These are phyloP conservation scores for Chrysochloris asiatica DNA, from an alignment of 2,113 vertebrate genomes.

Conservation along the genomic window DNA sequence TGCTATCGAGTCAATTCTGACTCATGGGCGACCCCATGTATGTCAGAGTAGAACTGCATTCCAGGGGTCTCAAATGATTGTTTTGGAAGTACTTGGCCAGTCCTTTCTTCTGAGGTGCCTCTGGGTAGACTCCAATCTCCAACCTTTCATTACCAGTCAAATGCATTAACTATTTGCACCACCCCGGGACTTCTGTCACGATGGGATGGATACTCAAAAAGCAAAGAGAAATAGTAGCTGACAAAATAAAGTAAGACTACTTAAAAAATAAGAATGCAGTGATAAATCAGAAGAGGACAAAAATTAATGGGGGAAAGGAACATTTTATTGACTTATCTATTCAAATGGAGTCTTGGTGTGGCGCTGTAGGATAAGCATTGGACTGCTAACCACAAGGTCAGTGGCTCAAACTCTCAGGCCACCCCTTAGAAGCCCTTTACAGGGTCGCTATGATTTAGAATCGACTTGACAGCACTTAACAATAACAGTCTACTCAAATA, in stretches of 20 bases:
- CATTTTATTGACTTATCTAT: conserved; percentile 41
- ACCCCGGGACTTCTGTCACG: neutral
- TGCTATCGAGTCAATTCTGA: neutral
- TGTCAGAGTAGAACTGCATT: neutral
- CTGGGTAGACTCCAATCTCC: neutral
- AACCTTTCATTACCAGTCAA: neutral
- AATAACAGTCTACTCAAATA: conserved; percentile 66
- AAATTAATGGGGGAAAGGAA: neutral
- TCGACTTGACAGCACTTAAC: no score
- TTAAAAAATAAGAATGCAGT: conserved; percentile 1
- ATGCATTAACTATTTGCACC: neutral
- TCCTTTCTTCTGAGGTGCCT: neutral
- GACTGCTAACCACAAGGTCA: no score
- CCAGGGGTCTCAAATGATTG: neutral
- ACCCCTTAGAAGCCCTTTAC: no score
- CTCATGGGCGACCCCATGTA: neutral
- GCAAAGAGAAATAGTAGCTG: neutral
- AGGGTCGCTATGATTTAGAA: no score
- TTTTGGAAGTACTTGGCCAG: neutral
- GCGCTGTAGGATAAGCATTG: no score
- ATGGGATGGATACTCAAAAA: neutral
- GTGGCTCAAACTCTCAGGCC: no score
- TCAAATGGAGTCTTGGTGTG: no score
- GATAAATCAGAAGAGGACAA: conserved; percentile 40
- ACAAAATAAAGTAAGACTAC: conserved; percentile 47